Conservation (phyloP, 2,888 invertebrate species). For the Dicycla oo region DNA sequence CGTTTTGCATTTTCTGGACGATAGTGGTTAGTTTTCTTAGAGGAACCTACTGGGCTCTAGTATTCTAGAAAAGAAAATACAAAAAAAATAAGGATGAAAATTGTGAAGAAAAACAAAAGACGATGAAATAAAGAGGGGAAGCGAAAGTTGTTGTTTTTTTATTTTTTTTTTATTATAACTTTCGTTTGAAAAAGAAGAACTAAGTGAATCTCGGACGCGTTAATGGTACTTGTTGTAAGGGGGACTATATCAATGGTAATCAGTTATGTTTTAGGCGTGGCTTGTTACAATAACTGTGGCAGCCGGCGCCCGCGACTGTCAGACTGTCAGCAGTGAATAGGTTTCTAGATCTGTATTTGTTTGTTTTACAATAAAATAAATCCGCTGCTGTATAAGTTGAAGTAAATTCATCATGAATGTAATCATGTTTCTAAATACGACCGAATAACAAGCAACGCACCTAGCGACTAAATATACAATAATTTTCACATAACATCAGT, state of each 20-base stretch:
- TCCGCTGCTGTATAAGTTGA: neutral
- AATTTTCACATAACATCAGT: conserved; percentile 3
- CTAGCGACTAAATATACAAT: neutral
- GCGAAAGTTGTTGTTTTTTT: neutral
- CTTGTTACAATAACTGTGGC: too few species aligned
- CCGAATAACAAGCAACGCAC: neutral
- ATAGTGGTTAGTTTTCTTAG: neutral
- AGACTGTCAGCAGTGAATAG: too few species aligned
- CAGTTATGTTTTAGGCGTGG: neutral
- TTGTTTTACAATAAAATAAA: neutral
- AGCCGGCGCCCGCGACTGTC: too few species aligned
- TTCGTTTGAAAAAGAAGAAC: neutral
- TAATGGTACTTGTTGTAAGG: neutral
- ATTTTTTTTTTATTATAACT: neutral
- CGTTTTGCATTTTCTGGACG: conserved; percentile 1
- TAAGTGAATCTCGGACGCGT: neutral
- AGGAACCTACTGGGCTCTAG: too few species aligned
- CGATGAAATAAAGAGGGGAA: too few species aligned
- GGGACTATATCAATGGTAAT: neutral
- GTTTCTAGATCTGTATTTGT: neutral
- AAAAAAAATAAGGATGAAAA: too few species aligned
- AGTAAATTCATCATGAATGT: too few species aligned
- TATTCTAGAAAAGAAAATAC: too few species aligned
- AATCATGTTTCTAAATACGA: neutral
- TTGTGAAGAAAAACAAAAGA: too few species aligned